Evolutionary conservation across 1,140 invertebrate species (phyloP).

Genomic region (Cyclargus thomasi): DNA sequence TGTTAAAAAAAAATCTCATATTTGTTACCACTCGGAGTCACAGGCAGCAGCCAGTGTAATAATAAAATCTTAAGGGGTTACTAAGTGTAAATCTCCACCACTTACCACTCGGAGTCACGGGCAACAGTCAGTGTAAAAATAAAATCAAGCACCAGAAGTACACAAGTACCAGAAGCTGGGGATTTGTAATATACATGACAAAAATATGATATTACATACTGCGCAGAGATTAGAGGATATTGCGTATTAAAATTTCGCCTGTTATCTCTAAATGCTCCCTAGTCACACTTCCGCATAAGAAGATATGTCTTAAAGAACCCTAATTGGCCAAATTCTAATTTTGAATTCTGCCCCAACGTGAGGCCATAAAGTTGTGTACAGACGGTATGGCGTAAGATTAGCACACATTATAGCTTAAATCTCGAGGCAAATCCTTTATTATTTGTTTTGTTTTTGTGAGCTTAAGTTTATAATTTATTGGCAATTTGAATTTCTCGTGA

Average conservation of each 20-base stretch:
- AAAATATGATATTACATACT: not conserved
- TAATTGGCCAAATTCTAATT: constrained; percentile 49
- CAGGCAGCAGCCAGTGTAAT: no score
- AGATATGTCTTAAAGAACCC: constrained; percentile 33
- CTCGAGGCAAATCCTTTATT: not conserved
- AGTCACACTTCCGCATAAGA: constrained; percentile 7
- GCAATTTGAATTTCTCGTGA: no score
- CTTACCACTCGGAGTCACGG: no score
- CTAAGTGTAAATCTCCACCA: no score
- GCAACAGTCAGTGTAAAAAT: no score
- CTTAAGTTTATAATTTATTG: no score
- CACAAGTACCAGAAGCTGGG: not conserved
- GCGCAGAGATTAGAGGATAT: not conserved
- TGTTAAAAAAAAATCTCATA: no score
- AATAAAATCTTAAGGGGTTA: no score
- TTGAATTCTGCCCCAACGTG: constrained; percentile 42
- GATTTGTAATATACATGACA: not conserved
- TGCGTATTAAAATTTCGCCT: not conserved
- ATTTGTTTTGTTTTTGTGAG: no score
- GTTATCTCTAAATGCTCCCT: not conserved
- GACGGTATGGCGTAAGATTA: constrained; percentile 25
- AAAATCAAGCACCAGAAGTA: not conserved
- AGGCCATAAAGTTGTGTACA: constrained; percentile 42
- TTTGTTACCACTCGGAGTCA: no score
- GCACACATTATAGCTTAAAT: not conserved